phyloP scores from a whole-genome alignment of 1,140 invertebrate species.

The Cotesia glomerata region DNA sequence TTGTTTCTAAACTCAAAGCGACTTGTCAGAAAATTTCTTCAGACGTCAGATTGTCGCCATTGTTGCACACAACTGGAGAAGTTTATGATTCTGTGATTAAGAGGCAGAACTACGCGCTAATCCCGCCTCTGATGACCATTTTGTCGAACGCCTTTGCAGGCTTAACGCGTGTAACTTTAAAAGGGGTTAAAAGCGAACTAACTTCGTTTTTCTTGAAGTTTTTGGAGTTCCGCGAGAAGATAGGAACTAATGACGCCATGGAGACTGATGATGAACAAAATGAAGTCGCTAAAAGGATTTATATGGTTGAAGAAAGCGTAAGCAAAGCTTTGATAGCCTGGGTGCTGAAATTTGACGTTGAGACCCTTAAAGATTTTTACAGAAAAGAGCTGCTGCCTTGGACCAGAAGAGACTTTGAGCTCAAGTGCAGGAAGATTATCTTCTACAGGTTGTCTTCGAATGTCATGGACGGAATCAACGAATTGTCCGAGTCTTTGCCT shows the following conservation, averaged over 20 bases:
- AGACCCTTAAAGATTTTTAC: conserved; percentile 85
- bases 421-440: conserved; percentile 73
- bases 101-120: conserved; percentile 67
- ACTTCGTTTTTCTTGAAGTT: conserved; percentile 77
- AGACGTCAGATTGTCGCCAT: conserved; percentile 73
- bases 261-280: conserved; percentile 52
- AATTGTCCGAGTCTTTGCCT: conserved; percentile 84
- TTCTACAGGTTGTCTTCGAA: conserved; percentile 80
- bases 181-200: conserved; percentile 69
- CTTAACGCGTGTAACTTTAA: conserved; percentile 67
- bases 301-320: conserved; percentile 73
- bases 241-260: conserved; percentile 49
- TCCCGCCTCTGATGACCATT: conserved; percentile 76
- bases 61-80: conserved; percentile 76
- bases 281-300: conserved; percentile 45
- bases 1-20: conserved; percentile 66
- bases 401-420: conserved; percentile 61
- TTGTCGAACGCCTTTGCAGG: conserved; percentile 73
- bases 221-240: conserved; percentile 72
- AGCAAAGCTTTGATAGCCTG: conserved; percentile 77
- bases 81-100: conserved; percentile 70
- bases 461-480: conserved; percentile 84
- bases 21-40: conserved; percentile 74
- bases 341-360: conserved; percentile 87
- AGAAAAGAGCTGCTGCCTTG: conserved; percentile 74